Conservation (phyloP, 2,113 vertebrate species). For the Ornithorhynchus anatinus region DNA sequence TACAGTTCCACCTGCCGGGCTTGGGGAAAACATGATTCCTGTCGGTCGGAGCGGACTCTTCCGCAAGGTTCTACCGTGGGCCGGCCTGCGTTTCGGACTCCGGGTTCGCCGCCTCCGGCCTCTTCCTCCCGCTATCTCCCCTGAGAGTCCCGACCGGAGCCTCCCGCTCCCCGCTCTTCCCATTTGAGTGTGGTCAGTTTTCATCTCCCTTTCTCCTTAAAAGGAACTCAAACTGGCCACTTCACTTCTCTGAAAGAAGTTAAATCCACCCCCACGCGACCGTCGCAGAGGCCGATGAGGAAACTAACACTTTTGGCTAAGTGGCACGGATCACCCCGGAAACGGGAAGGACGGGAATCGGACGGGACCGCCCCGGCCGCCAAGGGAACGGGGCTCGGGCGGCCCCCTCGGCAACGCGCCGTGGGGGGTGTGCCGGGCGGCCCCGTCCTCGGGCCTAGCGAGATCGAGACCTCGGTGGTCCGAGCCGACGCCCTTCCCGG, state of each 20-base stretch:
- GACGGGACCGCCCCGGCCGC: too few relatives aligned
- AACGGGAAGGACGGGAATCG: too few relatives aligned
- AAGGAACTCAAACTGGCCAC: constrained; percentile 72
- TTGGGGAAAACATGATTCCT: neutral
- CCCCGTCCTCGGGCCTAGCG: too few relatives aligned
- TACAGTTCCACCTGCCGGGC: constrained; percentile 29
- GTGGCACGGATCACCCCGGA: neutral
- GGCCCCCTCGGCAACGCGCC: fast-evolving
- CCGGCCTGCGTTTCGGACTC: neutral
- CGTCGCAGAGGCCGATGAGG: neutral
- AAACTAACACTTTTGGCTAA: fast-evolving
- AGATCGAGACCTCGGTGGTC: too few relatives aligned
- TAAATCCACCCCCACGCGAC: neutral
- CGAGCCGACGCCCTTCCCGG: too few relatives aligned
- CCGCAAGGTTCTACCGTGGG: constrained; percentile 44
- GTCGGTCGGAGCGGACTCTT: constrained; percentile 30
- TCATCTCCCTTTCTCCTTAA: constrained; percentile 66
- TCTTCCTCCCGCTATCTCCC: neutral
- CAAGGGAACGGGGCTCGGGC: too few relatives aligned
- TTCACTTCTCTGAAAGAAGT: neutral
- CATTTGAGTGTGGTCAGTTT: constrained; percentile 59
- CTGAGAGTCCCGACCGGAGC: neutral
- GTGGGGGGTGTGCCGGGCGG: neutral
- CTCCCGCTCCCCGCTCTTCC: neutral
- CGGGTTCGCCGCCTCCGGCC: fast-evolving